A percentile compares a stretch with the other conserved stretches of the same genome.
These are phyloP conservation scores for Epinephelus moara DNA, from an alignment of 2,113 vertebrate species.

Conservation along the genomic window DNA sequence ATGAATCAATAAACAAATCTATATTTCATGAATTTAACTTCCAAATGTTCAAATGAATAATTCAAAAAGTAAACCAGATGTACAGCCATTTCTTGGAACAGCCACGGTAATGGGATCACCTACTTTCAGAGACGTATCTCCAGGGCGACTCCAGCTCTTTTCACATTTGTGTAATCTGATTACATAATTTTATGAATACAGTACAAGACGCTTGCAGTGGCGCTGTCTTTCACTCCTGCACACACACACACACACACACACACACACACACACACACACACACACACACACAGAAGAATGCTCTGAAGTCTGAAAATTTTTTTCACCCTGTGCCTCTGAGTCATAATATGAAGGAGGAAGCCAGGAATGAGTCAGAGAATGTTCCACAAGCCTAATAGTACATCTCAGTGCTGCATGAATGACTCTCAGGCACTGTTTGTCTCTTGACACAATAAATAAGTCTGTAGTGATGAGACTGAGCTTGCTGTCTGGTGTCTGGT, in stretches of 20 bases:
- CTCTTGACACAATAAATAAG: conserved; percentile 61
- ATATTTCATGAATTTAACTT: conserved; percentile 22
- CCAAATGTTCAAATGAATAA: conserved; percentile 20
- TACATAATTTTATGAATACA: conserved; percentile 13
- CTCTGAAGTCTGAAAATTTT: conserved; percentile 59
- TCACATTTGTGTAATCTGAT: conserved; percentile 31
- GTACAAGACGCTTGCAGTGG: background rate
- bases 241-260: conserved; percentile 31
- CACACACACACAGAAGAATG: conserved; percentile 42
- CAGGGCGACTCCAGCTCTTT: background rate
- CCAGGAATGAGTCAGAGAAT: conserved; percentile 91
- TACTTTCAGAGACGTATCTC: conserved; percentile 2
- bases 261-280: conserved; percentile 30
- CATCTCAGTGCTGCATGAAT: conserved; percentile 71
- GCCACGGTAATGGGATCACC: background rate
- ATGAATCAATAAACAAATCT: conserved; percentile 26
- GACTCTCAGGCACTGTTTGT: conserved; percentile 64
- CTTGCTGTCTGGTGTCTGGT: conserved; percentile 22
- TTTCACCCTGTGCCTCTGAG: conserved; percentile 85
- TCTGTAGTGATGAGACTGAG: conserved; percentile 29
- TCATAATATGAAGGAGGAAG: conserved; percentile 86
- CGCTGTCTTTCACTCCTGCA: background rate
- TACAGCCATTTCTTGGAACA: background rate
- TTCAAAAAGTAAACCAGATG: conserved; percentile 1
- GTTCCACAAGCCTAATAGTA: conserved; percentile 81